Conservation (phyloP, 1,140 invertebrate genomes). For the Drosophila orena region DNA sequence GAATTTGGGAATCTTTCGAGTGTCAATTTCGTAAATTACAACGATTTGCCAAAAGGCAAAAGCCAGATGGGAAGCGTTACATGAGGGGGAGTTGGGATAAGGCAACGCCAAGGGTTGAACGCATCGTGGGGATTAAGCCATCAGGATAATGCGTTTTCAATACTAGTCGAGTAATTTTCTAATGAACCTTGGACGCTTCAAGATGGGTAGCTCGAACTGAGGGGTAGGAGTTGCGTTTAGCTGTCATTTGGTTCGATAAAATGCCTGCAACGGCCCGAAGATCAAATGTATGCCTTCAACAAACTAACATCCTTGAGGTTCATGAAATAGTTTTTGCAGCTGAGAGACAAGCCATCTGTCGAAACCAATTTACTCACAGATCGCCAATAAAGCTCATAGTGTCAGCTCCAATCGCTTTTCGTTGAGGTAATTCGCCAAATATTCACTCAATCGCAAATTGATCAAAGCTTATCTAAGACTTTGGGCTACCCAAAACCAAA, state of each 20-base stretch:
- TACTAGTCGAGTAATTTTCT: conserved; percentile 64
- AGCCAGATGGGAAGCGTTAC: conserved; percentile 18
- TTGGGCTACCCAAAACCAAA: conserved; percentile 1
- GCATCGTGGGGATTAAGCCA: conserved; percentile 54
- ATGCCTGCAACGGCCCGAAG: conserved; percentile 26
- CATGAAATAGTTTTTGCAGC: too few species aligned
- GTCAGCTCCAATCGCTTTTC: not conserved
- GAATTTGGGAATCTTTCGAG: conserved; percentile 71
- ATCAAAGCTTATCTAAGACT: conserved; percentile 9
- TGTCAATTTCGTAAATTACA: conserved; percentile 84
- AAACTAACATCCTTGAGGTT: too few species aligned
- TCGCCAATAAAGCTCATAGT: not conserved
- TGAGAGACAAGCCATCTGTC: not conserved
- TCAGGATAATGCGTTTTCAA: conserved; percentile 77
- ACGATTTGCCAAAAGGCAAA: conserved; percentile 66
- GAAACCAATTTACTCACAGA: not conserved
- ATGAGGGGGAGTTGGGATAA: not conserved
- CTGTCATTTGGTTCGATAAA: conserved; percentile 15
- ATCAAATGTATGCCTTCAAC: not conserved
- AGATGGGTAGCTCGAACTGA: too few species aligned
- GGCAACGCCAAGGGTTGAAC: conserved; percentile 3
- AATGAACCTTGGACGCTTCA: conserved; percentile 42
- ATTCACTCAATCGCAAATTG: conserved; percentile 28
- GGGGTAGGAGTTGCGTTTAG: not conserved
- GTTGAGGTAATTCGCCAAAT: not conserved